Evolutionary conservation across 2,888 invertebrate genomes (phyloP).

Genomic region (Plagodis pulveraria): DNA sequence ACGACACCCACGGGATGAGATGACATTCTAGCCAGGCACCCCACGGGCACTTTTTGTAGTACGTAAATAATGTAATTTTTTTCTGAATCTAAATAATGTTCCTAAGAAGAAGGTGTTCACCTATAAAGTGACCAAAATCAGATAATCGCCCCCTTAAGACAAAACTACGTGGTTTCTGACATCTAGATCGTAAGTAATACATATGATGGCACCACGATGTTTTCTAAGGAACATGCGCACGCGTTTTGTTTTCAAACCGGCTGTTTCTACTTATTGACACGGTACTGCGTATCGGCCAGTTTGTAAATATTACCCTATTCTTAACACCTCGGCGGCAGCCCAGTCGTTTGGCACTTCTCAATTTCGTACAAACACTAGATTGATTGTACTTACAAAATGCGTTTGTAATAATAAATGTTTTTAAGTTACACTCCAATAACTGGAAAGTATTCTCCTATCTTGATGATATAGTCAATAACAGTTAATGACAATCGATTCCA

Average conservation of each 20-base stretch:
- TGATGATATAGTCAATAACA: no score
- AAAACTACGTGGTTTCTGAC: neutral
- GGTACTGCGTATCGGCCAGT: constrained; percentile 56
- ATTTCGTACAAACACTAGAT: constrained; percentile 24
- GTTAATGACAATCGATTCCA: no score
- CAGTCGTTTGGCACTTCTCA: constrained; percentile 34
- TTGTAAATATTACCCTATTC: constrained; percentile 59
- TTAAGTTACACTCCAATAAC: no score
- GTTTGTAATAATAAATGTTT: no score
- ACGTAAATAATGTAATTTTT: no score
- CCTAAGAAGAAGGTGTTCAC: no score
- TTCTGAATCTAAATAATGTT: no score
- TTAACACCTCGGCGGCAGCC: constrained; percentile 37
- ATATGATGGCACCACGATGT: constrained; percentile 46
- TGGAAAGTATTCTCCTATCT: no score
- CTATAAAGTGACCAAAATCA: neutral
- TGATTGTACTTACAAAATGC: neutral
- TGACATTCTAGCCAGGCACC: no score
- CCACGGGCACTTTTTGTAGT: no score
- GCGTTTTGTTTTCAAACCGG: constrained; percentile 68
- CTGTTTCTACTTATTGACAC: constrained; percentile 61
- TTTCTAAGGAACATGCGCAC: constrained; percentile 56
- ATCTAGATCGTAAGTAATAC: constrained; percentile 40
- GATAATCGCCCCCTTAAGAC: neutral
- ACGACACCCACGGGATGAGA: no score